Evolutionary conservation across 2,113 vertebrate genomes (phyloP), one percentile per base, ranked within the genome.

Genomic region (Eulacestoma nigropectus): DNA sequence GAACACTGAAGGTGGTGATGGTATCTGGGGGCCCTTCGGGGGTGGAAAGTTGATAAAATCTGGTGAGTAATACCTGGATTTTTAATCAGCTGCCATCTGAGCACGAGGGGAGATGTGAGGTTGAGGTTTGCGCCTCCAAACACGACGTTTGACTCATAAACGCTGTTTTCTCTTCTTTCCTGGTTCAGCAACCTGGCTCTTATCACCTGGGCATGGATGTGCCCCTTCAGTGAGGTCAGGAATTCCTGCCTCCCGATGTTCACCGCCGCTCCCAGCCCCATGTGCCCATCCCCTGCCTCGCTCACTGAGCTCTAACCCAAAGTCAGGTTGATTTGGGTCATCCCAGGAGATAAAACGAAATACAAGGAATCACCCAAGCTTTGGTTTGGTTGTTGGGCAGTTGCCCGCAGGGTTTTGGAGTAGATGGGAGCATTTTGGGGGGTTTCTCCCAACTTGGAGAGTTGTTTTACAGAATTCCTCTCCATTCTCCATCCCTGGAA

Each of bases 211-310:
- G 72, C 18, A 33, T 1, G 10, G 30, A 70, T 18, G 67, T 2
- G 2, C 37, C 47, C n/a, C 67, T 20, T 20, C 0, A 0, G 42
- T 18, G 75, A 72, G 52, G 57, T 59, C 68, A 76, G 68, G 79
- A 74, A 49, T n/a, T 53, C 55, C 69, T 14, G 55, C 4, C 73
- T 77, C 32, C 5, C 42, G 6, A 5, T 3, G 32, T 3, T 67
- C 20, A 0, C 29, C 1, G 1, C 20, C 39, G 2, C 47, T 53
- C 59, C 83, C 90, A 60, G 41, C 46, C 25, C 44, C 4, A 26
- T 0, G 18, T 8, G 15, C 56, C n/a, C 47, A 1, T 4, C 21
- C 15, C 8, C 33, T 16, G 27, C 72, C 55, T 6, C 0, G 1
- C 1, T 4, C n/a, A 16, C 6, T 3, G 52, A 57, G 42, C 33